phyloP scores from a whole-genome alignment of 2,113 vertebrate genomes.

The Cyprinodon tularosa region DNA sequence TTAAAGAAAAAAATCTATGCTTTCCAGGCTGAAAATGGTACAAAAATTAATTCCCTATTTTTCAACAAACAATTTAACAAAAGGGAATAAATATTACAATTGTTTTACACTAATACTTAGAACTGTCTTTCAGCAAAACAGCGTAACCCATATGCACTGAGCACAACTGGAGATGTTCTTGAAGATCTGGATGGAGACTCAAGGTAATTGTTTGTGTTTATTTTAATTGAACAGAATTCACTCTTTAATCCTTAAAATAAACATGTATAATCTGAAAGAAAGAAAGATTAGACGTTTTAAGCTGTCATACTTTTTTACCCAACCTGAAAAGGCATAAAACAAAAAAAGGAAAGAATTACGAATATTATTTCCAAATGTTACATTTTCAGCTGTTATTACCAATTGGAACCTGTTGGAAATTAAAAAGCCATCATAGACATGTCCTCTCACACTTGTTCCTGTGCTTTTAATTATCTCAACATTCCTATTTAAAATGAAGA shows the following conservation, averaged over 20 bases:
- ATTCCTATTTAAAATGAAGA: too few relatives aligned
- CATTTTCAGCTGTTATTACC: not conserved
- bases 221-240: too few relatives aligned
- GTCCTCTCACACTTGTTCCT: too few relatives aligned
- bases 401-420: not conserved
- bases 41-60: not conserved
- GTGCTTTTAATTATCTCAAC: too few relatives aligned
- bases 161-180: conserved; percentile 81
- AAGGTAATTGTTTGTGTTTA: conserved; percentile 80
- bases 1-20: not conserved
- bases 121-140: conserved; percentile 84
- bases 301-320: not conserved
- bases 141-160: conserved; percentile 90
- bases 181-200: conserved; percentile 96
- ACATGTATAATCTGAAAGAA: too few relatives aligned
- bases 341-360: not conserved
- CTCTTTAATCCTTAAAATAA: too few relatives aligned
- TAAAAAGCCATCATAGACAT: too few relatives aligned
- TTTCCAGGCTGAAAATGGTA: not conserved
- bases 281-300: too few relatives aligned
- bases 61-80: not conserved
- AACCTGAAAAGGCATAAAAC: not conserved
- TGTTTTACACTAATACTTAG: not conserved
- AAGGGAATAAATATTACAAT: too few relatives aligned
- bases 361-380: not conserved